Evolutionary conservation across 2,113 vertebrate genomes (phyloP), one percentile per base, ranked within the genome.

Genomic region (Hippocampus abdominalis): DNA sequence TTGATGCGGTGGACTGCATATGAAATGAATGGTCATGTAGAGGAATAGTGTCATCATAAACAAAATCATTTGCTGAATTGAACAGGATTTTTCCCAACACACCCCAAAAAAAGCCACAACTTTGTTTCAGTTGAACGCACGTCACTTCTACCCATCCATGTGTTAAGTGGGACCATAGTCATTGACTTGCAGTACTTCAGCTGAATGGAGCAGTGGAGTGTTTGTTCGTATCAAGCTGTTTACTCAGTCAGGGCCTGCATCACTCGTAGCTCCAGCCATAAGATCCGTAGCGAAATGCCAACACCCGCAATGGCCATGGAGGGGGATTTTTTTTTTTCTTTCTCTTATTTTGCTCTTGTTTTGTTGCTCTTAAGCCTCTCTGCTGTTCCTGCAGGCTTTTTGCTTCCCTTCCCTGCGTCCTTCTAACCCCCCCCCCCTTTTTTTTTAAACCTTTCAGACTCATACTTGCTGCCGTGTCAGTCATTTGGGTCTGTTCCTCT

Each of bases 221-320:
- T 70, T 70, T 42, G 66, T 84, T 61, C 57, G 64, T 81, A 68
- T 76, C 59, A 72, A 67, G 77, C 67, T 76, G 69, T 78, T 86
- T 71, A 76, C 54, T 75, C 69, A 75, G 72, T 84, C 72, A 78
- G 69, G 69, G 80, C 71, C 54, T 77, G 73, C 64, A 82, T 66
- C 77, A 64, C 68, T 66, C 64, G 70, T 68, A 74, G 64, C 71
- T 65, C 70, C 0, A 69, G 29, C 56, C 53, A 66, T 66, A 72
- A 54, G 65, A 44, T 57, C 8, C 20, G 49, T n/a, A 21, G 49
- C 49, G n/a, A 73, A 72, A 80, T 80, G 69, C 64, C 74, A 81
- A 51, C 65, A 65, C 40, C 51, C 69, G 72, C 70, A 80, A 79
- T 49, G 44, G 65, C 63, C 64, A 70, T 67, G 64, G 42, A 66